Evolutionary conservation across 2,797 vertebrate species (phyloP), one percentile per base, ranked within the genome.

Genomic region (Miichthys miiuy): DNA sequence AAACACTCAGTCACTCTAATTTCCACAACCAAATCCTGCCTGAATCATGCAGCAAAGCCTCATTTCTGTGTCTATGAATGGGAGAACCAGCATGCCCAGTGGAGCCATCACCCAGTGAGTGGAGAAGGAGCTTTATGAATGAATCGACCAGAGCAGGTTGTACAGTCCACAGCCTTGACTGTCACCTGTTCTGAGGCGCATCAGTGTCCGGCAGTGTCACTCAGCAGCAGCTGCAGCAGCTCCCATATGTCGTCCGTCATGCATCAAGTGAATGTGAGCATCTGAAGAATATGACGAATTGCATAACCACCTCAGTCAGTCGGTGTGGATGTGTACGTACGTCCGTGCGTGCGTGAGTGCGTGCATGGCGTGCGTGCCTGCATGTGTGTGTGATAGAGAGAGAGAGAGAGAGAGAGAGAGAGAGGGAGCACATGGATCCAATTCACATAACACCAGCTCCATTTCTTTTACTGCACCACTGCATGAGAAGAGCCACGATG

Each of bases 51-150:
- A 75, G 74, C 17, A 52, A 69, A 82, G 60, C 61, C 72, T 87
- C 76, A 46, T 77, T 83, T 78, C 48, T 61, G 74, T 74, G 72
- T 72, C 77, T 88, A 47, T 90, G 91, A 93, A 93, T 91, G 84
- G 80, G 77, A 80, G 76, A 64, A 75, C 62, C 82, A 90, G 69
- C 38, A 72, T 47, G 52, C 85, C 87, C 87, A 88, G 72, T 86
- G 83, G 80, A 88, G 86, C 84, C 82, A 91, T 89, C 81, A 90
- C 41, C 83, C 62, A 66, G 34, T 9, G 57, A 82, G 81, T 69
- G 84, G 62, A 83, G 75, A 85, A 65, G 75, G 61, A 38, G 85
- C 88, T 94, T 95, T 94, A 93, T 95, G 94, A 94, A 95, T 93
- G 92, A 94, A 92, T 73, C 74, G n/a, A 83, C 44, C 77, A 73